Conservation (phyloP, 2,113 vertebrate genomes). For the Prunella himalayana region DNA sequence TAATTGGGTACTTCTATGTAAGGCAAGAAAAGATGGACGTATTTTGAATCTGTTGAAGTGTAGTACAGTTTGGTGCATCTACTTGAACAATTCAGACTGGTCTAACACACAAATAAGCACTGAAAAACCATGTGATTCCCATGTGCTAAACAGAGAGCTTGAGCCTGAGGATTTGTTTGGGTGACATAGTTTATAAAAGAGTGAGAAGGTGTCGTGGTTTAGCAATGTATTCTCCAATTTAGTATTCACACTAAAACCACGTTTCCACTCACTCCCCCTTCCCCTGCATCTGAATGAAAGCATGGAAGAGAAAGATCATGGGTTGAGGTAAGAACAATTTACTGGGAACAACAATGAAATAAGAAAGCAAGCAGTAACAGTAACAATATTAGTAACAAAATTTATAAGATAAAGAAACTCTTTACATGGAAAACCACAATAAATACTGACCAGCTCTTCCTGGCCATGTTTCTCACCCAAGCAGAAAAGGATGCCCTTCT, state of each 20-base stretch:
- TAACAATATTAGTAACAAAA: background rate
- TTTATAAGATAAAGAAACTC: background rate
- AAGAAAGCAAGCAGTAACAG: background rate
- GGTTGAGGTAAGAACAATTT: background rate
- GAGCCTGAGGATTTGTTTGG: background rate
- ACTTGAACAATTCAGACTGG: constrained; percentile 6
- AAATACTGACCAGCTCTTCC: background rate
- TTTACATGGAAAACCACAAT: background rate
- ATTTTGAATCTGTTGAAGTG: constrained; percentile 16
- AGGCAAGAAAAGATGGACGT: background rate
- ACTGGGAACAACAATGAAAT: background rate
- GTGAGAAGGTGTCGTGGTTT: background rate
- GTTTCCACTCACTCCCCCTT: accelerated
- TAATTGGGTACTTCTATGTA: background rate
- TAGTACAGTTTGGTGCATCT: background rate
- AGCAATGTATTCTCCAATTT: background rate
- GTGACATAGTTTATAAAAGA: background rate
- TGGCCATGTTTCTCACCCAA: accelerated
- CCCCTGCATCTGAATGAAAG: background rate
- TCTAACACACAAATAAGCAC: background rate
- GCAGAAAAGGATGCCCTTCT: accelerated
- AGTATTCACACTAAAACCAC: background rate
- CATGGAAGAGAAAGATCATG: background rate
- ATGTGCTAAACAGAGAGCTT: background rate
- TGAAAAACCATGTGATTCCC: background rate